Evolutionary conservation across 2,888 invertebrate species (phyloP), one percentile per base, ranked within the genome.

Genomic region (Conchocele bisecta): DNA sequence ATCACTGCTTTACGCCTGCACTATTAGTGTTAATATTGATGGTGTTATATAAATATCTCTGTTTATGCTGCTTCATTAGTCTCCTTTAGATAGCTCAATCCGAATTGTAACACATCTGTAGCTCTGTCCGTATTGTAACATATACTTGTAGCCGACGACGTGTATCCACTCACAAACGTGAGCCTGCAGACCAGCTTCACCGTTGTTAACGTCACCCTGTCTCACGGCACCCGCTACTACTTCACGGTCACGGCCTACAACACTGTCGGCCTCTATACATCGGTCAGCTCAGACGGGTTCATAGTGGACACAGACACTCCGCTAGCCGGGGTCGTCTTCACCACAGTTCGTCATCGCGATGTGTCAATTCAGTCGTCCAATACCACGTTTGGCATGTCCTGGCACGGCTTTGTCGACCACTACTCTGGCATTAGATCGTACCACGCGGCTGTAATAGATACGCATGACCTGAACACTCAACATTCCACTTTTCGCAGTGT

Each of bases 331-430:
- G 60, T 78, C 15, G 74, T 84, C 24, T 82, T 70, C 41, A 78
- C 82, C 51, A 77, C 82, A 0, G 39, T 37, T 11, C 31, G 42
- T 9, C 64, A 78, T 37, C 57, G 44, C 31, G 71, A 77, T 41
- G 53, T 35, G n/a, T 50, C 37, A 28, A 66, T 54, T 37, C 81
- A 82, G 41, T 63, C 70, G 11, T 48, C 59, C 1, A 46, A 42
- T 17, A 41, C 51, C 3, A 42, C 56, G 7, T 24, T 82, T 9
- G 48, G 54, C 1, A 61, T 68, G 6, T 82, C 82, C 1, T 82
- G 82, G 80, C 69, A 77, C 42, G 82, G 82, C 2, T 82, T 82
- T 37, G 44, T 70, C 11, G 82, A 82, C 42, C 37, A 50, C 15
- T 11, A 26, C 22, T 50, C 60, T 22, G 29, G 44, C 1, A 57